These are phyloP conservation scores for Polyommatus iphigenia DNA, from an alignment of 2,888 invertebrate species.

Conservation along the genomic window DNA sequence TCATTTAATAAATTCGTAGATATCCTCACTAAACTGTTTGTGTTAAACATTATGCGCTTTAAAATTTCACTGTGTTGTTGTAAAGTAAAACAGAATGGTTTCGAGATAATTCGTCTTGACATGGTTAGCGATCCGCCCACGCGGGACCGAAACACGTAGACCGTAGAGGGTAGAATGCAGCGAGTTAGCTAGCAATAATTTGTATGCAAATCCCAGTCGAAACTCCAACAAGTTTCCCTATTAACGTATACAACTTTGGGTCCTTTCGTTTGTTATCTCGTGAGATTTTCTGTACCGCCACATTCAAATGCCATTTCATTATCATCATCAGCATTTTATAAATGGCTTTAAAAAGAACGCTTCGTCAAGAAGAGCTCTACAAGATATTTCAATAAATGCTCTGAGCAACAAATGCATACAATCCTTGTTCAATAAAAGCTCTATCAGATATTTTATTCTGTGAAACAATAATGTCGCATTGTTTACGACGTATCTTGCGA, in stretches of 20 bases:
- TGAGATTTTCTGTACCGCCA: conserved; percentile 5
- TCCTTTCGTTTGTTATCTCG: conserved; percentile 31
- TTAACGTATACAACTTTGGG: conserved; percentile 43
- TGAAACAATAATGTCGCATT: neutral
- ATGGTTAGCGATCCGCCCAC: conserved; percentile 32
- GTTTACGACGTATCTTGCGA: conserved; percentile 21
- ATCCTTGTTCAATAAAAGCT: neutral
- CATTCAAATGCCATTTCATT: neutral
- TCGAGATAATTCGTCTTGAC: conserved; percentile 7
- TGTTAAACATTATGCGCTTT: neutral
- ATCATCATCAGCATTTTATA: neutral
- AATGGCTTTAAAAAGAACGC: neutral
- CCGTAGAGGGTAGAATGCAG: conserved; percentile 32
- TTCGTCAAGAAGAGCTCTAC: too few relatives aligned
- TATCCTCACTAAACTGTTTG: neutral
- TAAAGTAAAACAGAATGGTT: neutral
- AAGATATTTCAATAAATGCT: too few relatives aligned
- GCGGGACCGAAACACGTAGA: conserved; percentile 36
- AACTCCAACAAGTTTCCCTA: conserved; percentile 42
- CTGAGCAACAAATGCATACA: too few relatives aligned
- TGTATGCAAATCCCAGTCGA: conserved; percentile 43
- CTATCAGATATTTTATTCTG: neutral
- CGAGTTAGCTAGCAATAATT: conserved; percentile 41
- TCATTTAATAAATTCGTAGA: neutral
- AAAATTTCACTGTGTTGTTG: neutral